phyloP scores from a whole-genome alignment of 2,797 vertebrate genomes.

The Salarias fasciatus region DNA sequence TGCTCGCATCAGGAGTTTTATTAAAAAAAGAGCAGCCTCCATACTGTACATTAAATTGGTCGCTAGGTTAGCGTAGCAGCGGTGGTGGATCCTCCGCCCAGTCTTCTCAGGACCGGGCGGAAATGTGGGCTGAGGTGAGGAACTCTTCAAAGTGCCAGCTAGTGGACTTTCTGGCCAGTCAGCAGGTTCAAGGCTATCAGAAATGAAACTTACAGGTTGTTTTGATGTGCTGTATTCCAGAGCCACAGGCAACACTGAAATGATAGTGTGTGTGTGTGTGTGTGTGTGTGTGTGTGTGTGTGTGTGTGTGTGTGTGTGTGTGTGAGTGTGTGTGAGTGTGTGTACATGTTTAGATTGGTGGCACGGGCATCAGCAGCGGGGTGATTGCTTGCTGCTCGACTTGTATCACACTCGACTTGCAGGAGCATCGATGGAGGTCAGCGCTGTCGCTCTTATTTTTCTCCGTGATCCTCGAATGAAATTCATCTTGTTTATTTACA shows the following conservation, averaged over 20 bases:
- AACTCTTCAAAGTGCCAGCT: constrained; percentile 76
- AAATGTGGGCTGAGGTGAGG: constrained; percentile 51
- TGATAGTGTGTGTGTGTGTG: constrained; percentile 60
- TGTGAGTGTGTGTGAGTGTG: constrained; percentile 21
- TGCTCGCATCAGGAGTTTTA: too few relatives aligned
- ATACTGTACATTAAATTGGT: too few relatives aligned
- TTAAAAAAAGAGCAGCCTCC: too few relatives aligned
- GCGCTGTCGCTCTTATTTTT: too few relatives aligned
- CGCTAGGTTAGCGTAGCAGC: too few relatives aligned
- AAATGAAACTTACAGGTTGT: constrained; percentile 79
- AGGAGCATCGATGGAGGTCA: too few relatives aligned
- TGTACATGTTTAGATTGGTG: constrained; percentile 45
- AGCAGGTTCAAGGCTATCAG: constrained; percentile 73
- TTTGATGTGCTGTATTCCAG: constrained; percentile 83
- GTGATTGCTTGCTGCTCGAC: constrained; percentile 61
- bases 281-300: constrained; percentile 1
- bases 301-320: constrained; percentile 12
- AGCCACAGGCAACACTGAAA: constrained; percentile 78
- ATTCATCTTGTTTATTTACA: background rate
- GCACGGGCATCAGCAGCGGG: constrained; percentile 59
- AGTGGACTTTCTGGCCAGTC: constrained; percentile 73
- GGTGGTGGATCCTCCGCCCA: constrained; percentile 9
- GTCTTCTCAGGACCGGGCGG: constrained; percentile 41
- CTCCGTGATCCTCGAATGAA: background rate
- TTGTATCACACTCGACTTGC: constrained; percentile 44